Evolutionary conservation across 2,113 vertebrate genomes (phyloP).

Genomic region (Ancistrus triradiatus): DNA sequence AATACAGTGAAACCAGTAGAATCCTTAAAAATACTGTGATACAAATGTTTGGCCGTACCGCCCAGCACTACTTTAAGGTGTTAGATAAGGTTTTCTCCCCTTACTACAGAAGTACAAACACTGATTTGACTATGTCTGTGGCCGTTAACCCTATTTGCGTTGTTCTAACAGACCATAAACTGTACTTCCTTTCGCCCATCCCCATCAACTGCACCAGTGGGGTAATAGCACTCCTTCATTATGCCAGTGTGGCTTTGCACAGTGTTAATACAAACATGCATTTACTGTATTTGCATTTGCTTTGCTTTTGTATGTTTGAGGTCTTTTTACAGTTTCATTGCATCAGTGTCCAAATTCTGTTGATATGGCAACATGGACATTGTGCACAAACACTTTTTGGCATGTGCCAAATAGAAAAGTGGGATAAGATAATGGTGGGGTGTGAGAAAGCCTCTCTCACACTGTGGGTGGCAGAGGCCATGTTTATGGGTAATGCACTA

Average conservation of each 20-base stretch:
- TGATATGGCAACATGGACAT: conserved; percentile 16
- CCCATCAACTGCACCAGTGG: background rate
- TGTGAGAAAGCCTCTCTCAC: conserved; percentile 16
- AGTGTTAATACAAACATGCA: background rate
- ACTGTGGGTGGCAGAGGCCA: conserved; percentile 14
- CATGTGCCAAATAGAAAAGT: conserved; percentile 9
- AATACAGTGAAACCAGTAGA: no score
- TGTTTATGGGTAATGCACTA: conserved; percentile 8
- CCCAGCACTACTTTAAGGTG: no score
- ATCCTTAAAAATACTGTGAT: no score
- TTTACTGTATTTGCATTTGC: background rate
- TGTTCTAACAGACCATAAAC: no score
- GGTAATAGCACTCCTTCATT: background rate
- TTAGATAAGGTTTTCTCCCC: no score
- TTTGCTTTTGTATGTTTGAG: background rate
- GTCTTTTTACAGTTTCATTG: background rate
- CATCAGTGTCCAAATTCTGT: conserved; percentile 21
- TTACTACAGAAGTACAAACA: no score
- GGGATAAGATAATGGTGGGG: conserved; percentile 27
- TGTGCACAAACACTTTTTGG: conserved; percentile 33
- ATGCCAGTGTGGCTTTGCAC: background rate
- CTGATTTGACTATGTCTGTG: no score
- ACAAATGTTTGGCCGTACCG: no score
- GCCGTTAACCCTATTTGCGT: no score
- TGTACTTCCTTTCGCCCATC: background rate